Conservation (phyloP, 1,140 invertebrate genomes). For the Bombus terrestris region DNA sequence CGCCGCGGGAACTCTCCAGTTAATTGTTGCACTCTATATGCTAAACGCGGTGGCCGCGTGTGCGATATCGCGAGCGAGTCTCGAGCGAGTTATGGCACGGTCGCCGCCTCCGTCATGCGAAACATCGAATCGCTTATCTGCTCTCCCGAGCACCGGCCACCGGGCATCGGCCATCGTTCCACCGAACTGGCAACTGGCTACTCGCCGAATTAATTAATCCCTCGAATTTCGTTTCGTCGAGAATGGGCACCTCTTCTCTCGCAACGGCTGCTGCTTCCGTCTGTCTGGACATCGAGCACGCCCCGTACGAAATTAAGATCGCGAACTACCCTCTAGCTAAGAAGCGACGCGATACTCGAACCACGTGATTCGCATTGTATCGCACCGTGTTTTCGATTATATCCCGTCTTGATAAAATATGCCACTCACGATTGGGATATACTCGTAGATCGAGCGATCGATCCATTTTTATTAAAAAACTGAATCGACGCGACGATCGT, state of each 20-base stretch:
- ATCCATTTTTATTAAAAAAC: not conserved
- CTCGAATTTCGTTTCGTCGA: conserved; percentile 38
- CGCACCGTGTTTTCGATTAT: no score
- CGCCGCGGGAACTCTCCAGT: conserved; percentile 70
- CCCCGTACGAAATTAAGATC: conserved; percentile 28
- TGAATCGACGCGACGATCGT: no score
- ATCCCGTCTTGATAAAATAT: not conserved
- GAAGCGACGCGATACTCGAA: not conserved
- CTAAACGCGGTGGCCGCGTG: conserved; percentile 74
- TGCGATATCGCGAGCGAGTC: conserved; percentile 64
- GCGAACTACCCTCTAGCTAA: not conserved
- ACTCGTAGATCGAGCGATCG: not conserved
- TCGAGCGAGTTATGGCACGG: conserved; percentile 77
- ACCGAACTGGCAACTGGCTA: conserved; percentile 15
- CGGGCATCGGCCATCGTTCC: conserved; percentile 6
- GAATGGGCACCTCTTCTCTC: not conserved
- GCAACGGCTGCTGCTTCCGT: not conserved
- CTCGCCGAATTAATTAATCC: conserved; percentile 58
- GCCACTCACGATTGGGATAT: not conserved
- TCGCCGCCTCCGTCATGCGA: conserved; percentile 81
- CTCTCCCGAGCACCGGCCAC: conserved; percentile 44
- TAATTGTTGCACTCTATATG: conserved; percentile 82
- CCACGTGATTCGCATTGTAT: not conserved
- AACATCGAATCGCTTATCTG: conserved; percentile 78
- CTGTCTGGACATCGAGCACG: conserved; percentile 9